phyloP scores from a whole-genome alignment of 2,797 vertebrate genomes.

The Acestrorhynchus altus region DNA sequence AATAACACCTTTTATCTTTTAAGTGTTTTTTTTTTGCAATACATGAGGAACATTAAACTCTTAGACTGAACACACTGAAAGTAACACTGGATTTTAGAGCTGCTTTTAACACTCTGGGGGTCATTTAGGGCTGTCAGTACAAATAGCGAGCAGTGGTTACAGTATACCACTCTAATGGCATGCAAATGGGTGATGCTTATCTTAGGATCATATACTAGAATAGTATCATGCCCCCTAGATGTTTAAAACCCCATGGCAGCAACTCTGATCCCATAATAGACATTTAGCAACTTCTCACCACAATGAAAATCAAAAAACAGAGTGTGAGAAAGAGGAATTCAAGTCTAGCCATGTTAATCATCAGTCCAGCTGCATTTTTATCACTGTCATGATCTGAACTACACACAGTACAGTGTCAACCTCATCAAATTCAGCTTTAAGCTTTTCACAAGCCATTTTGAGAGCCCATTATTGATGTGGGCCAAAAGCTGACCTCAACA shows the following conservation, averaged over 20 bases:
- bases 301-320: conserved; percentile 51
- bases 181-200: conserved; percentile 48
- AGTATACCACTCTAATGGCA: conserved; percentile 57
- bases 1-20: background rate
- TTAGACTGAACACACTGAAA: conserved; percentile 30
- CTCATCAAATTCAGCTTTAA: background rate
- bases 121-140: conserved; percentile 53
- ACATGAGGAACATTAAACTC: conserved; percentile 16
- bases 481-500: background rate
- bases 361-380: conserved; percentile 27
- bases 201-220: conserved; percentile 49
- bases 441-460: background rate
- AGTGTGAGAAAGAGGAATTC: conserved; percentile 44
- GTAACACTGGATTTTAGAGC: conserved; percentile 38
- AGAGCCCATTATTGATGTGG: background rate
- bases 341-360: conserved; percentile 23
- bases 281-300: conserved; percentile 56
- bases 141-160: conserved; percentile 53
- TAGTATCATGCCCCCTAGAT: conserved; percentile 12
- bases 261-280: conserved; percentile 49
- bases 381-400: conserved; percentile 22
- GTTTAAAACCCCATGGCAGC: conserved; percentile 50
- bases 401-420: conserved; percentile 16
- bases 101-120: conserved; percentile 39
- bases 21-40: conserved; percentile 5